phyloP scores from a whole-genome alignment of 2,888 invertebrate genomes.

The Cyclophora albipunctata region DNA sequence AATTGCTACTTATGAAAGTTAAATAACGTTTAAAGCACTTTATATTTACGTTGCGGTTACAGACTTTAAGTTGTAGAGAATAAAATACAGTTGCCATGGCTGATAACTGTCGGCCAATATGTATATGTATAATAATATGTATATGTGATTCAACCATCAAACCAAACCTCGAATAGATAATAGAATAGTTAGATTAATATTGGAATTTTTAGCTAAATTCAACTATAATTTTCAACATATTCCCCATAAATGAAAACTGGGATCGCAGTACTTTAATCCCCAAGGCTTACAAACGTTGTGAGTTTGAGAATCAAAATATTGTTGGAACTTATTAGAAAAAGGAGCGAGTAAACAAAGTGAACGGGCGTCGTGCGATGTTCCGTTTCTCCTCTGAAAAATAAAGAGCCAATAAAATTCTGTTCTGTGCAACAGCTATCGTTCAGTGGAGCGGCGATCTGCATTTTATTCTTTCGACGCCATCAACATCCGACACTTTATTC shows the following conservation, averaged over 20 bases:
- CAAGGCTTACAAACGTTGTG: conserved; percentile 4
- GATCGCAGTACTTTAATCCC: conserved; percentile 7
- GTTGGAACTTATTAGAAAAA: conserved; percentile 16
- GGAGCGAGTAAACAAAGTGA: conserved; percentile 24
- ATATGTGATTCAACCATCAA: too few relatives aligned
- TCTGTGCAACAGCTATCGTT: conserved; percentile 50
- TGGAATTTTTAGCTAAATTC: too few relatives aligned
- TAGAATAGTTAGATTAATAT: too few relatives aligned
- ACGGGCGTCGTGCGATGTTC: conserved; percentile 8
- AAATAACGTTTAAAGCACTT: too few relatives aligned
- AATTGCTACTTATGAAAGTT: conserved; percentile 20
- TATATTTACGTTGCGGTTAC: too few relatives aligned
- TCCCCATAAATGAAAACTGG: conserved; percentile 8
- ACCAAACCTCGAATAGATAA: too few relatives aligned
- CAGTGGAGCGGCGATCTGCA: conserved; percentile 57
- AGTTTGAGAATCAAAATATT: conserved; percentile 15
- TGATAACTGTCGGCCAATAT: too few relatives aligned
- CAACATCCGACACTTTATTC: conserved; percentile 43
- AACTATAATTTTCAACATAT: too few relatives aligned
- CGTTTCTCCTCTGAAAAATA: conserved; percentile 18
- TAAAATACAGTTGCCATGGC: too few relatives aligned
- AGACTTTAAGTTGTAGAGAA: too few relatives aligned
- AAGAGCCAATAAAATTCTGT: conserved; percentile 53
- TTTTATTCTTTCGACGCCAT: conserved; percentile 56
- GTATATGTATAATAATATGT: too few relatives aligned